Evolutionary conservation across 2,888 invertebrate species (phyloP).

Genomic region (Macropis europaea): DNA sequence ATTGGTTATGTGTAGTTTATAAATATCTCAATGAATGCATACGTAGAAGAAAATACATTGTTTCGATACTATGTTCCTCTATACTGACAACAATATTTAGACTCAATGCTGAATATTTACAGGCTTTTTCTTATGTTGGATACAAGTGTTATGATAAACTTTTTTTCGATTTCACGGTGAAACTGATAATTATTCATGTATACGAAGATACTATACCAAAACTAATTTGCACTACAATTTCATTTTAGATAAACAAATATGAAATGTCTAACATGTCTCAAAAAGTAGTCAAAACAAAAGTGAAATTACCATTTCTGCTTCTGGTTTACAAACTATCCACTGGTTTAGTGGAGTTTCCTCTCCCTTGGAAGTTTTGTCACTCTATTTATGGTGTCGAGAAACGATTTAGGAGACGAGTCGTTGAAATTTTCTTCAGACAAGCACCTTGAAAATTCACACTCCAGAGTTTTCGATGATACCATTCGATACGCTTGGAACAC

Average conservation of each 20-base stretch:
- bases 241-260: conserved; percentile 19
- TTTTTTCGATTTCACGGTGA: not conserved
- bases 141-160: not conserved
- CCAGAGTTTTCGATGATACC: conserved; percentile 16
- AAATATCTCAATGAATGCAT: too few relatives aligned
- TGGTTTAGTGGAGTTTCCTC: not conserved
- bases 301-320: conserved; percentile 48
- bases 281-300: conserved; percentile 37
- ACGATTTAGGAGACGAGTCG: not conserved
- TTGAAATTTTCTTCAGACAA: not conserved
- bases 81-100: too few relatives aligned
- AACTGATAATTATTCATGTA: not conserved
- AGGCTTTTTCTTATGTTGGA: too few relatives aligned
- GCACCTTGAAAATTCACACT: conserved; percentile 14
- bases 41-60: too few relatives aligned
- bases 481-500: conserved; percentile 5
- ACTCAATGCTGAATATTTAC: too few relatives aligned
- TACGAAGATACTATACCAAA: not conserved
- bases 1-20: not conserved
- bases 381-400: not conserved
- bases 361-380: not conserved
- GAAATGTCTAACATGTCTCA: not conserved
- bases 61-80: too few relatives aligned
- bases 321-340: conserved; percentile 6
- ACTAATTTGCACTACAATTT: not conserved